These are phyloP conservation scores for Sialis fuliginosa DNA, from an alignment of 2,888 invertebrate species.

Conservation along the genomic window DNA sequence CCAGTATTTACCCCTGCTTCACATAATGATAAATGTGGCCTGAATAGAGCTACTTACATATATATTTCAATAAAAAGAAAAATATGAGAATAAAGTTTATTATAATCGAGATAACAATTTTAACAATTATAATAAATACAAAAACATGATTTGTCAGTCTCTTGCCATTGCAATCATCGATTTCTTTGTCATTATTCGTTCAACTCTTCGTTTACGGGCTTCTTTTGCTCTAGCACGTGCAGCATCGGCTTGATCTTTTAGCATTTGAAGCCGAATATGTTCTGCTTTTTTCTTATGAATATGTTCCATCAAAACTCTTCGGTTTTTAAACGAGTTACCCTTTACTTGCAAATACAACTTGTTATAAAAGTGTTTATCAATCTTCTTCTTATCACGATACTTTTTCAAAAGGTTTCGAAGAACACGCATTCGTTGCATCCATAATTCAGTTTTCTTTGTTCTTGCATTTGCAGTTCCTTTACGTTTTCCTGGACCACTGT, in stretches of 20 bases:
- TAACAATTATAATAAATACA: no score
- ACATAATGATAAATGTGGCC: no score
- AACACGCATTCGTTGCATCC: conserved; percentile 88
- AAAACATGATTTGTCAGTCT: no score
- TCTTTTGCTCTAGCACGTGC: conserved; percentile 85
- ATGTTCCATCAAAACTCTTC: conserved; percentile 94
- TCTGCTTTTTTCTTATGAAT: conserved; percentile 99
- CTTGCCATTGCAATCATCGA: no score
- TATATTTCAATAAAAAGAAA: no score
- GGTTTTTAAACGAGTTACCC: conserved; percentile 92
- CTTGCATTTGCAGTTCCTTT: conserved; percentile 97
- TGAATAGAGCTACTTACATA: no score
- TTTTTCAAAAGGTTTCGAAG: conserved; percentile 82
- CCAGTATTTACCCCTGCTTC: no score
- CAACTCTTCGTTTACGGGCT: conserved; percentile 83
- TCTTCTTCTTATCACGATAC: conserved; percentile 89
- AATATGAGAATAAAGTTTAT: no score
- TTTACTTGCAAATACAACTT: conserved; percentile 94
- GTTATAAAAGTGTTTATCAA: conserved; percentile 92
- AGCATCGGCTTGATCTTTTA: conserved; percentile 90
- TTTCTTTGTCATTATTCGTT: conserved; percentile 66
- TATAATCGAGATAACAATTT: no score
- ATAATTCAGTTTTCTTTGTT: conserved; percentile 42
- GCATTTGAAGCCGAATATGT: conserved; percentile 86
- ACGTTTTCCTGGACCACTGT: conserved; percentile 93